Evolutionary conservation across 1,140 invertebrate species (phyloP), one percentile per base, ranked within the genome.

Genomic region (Phortica variegata): DNA sequence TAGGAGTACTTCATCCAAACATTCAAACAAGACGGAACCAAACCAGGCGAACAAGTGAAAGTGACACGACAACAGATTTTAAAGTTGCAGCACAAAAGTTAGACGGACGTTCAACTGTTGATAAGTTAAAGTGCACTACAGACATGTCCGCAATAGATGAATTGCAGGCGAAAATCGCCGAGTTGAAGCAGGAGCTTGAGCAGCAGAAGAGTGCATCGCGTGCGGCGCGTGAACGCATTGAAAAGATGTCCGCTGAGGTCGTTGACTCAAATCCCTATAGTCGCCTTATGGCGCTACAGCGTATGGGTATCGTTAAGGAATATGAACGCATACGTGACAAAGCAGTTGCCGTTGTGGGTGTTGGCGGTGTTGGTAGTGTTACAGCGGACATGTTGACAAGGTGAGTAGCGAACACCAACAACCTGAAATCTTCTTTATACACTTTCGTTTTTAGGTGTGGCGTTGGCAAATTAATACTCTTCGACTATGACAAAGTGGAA

Each of bases 401-500:
- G 71, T 73, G 41, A 52, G 48, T 29, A 2, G 13, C 3, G 3
- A 9, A 18, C 10, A 26, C 18, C 2, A 16, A 12, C 17, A 8
- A 2, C 1, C 3, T 3, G 2, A 13, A 12, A 15, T 20, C 1
- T 12, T 23, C 20, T 34, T 8, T 12, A 21, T 36, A 18, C 42
- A 2, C 3, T 10, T 43, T 20, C 17, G 12, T 5, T 43, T 47
- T 5, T 33, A 84, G 97, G 55, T 99, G 97, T 81, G 97, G 97
- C 19, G 93, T 99, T 62, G 97, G 97, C 58, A 97, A 98, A 87
- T 77, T 98, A 26, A 84, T 98, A 26, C 79, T 98, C 12, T 98
- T 97, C 78, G 97, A 99, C 79, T 99, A 99, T 72, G 97, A 99
- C 76, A 98, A 95, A 82, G 97, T 99, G 16, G 97, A 99, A 80